phyloP scores from a whole-genome alignment of 2,888 invertebrate genomes.

The Oscheius myriophilus region DNA sequence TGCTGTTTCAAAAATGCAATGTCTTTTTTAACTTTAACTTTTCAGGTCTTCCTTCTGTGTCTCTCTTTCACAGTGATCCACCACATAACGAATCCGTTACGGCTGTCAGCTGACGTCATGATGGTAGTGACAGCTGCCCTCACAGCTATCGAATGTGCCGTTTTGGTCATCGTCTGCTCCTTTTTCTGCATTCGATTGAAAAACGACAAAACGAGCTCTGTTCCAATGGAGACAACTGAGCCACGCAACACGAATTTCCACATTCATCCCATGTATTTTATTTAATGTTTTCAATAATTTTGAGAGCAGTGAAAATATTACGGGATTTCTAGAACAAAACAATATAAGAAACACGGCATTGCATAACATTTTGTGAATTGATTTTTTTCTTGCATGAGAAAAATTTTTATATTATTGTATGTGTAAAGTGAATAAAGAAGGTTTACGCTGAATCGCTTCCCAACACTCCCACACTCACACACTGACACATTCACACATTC shows the following conservation, averaged over 20 bases:
- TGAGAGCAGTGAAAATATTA: too few species aligned
- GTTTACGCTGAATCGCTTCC: too few species aligned
- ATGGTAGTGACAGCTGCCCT: conserved; percentile 6
- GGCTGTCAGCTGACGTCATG: background rate
- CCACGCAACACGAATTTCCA: background rate
- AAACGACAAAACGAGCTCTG: background rate
- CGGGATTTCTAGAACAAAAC: too few species aligned
- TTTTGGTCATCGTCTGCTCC: conserved; percentile 14
- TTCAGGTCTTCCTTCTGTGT: conserved; percentile 18
- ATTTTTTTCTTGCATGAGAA: too few species aligned
- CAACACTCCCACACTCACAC: too few species aligned
- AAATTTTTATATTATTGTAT: too few species aligned
- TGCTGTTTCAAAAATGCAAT: too few species aligned
- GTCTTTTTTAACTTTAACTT: too few species aligned
- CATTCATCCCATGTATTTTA: conserved; percentile 24
- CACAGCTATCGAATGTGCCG: conserved; percentile 15
- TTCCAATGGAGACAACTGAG: background rate
- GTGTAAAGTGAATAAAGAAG: too few species aligned
- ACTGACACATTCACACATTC: too few species aligned
- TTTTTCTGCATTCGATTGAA: conserved; percentile 8
- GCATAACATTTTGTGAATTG: too few species aligned
- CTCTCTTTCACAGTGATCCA: conserved; percentile 24
- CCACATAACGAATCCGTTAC: conserved; percentile 27
- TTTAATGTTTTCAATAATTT: background rate
- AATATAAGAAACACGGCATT: too few species aligned